These are phyloP conservation scores for Pachyuromys duprasi DNA, from an alignment of 2,797 vertebrate species.

Conservation along the genomic window DNA sequence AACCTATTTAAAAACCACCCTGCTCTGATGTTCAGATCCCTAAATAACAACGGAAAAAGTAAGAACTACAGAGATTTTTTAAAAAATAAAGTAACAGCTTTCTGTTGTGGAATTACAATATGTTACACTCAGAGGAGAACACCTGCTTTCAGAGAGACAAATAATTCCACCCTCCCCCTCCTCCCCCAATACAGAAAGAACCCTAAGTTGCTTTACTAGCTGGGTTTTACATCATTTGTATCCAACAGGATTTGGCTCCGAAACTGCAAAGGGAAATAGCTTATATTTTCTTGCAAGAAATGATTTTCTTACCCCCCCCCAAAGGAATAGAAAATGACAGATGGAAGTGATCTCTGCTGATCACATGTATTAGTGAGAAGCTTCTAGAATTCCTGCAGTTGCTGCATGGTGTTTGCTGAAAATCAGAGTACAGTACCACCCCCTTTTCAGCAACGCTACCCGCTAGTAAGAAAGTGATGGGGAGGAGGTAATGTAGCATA, in stretches of 20 bases:
- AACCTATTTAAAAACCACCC: constrained; percentile 40
- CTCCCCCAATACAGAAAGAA: neutral
- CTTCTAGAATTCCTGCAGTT: neutral
- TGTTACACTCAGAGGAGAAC: constrained; percentile 38
- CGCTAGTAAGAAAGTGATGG: neutral
- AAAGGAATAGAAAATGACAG: neutral
- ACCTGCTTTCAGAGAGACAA: constrained; percentile 2
- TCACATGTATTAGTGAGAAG: neutral
- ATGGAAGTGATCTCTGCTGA: neutral
- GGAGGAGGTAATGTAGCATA: neutral
- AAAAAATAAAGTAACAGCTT: constrained; percentile 76
- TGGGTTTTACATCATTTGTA: neutral
- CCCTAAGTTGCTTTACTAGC: neutral
- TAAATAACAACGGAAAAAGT: neutral
- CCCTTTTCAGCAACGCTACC: neutral
- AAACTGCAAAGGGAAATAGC: constrained; percentile 19
- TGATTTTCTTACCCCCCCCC: constrained; percentile 56
- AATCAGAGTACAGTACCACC: neutral
- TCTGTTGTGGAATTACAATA: constrained; percentile 67
- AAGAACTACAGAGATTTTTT: constrained; percentile 32
- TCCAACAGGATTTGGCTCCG: constrained; percentile 17
- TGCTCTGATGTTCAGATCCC: neutral
- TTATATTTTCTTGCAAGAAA: neutral
- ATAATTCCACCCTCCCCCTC: neutral
- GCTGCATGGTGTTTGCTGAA: neutral